A percentile compares a stretch with the other conserved stretches of the same genome.
phyloP scores from a whole-genome alignment of 2,797 vertebrate species.

The Chrysocyon brachyurus region DNA sequence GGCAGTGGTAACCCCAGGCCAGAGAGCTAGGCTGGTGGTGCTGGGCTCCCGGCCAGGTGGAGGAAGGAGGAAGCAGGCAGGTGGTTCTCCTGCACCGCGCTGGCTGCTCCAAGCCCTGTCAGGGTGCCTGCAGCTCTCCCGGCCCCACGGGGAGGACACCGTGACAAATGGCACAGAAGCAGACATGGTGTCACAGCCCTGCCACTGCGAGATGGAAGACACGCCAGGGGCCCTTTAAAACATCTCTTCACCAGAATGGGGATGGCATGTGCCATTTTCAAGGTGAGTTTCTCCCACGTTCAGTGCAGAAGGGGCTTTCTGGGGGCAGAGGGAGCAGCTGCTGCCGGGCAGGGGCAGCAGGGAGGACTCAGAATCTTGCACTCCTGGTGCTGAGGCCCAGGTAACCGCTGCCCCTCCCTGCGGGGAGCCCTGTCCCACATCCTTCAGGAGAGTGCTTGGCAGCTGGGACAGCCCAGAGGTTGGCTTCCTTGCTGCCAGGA shows the following conservation, averaged over 20 bases:
- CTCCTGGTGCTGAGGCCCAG: not conserved
- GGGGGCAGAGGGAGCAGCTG: not conserved
- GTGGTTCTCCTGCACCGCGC: not conserved
- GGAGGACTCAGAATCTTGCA: not conserved
- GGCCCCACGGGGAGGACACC: not conserved
- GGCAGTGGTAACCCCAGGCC: rapidly evolving
- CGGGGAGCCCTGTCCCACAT: not conserved
- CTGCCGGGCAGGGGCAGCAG: not conserved
- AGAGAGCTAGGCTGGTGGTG: rapidly evolving
- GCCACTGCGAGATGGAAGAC: not conserved
- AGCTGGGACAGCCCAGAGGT: not conserved
- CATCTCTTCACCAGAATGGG: not conserved
- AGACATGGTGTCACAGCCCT: not conserved
- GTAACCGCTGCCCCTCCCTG: rapidly evolving
- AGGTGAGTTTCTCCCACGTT: not conserved
- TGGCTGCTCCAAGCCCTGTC: not conserved
- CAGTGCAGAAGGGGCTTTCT: not conserved
- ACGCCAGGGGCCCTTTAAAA: not conserved
- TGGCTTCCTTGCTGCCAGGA: not conserved
- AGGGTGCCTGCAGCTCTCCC: not conserved
- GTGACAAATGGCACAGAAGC: constrained; percentile 21
- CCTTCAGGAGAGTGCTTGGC: not conserved
- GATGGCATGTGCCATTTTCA: rapidly evolving
- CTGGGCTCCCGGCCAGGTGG: not conserved
- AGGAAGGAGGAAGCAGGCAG: not conserved